phyloP scores from a whole-genome alignment of 2,113 vertebrate species.

The Oreochromis tanganicae region DNA sequence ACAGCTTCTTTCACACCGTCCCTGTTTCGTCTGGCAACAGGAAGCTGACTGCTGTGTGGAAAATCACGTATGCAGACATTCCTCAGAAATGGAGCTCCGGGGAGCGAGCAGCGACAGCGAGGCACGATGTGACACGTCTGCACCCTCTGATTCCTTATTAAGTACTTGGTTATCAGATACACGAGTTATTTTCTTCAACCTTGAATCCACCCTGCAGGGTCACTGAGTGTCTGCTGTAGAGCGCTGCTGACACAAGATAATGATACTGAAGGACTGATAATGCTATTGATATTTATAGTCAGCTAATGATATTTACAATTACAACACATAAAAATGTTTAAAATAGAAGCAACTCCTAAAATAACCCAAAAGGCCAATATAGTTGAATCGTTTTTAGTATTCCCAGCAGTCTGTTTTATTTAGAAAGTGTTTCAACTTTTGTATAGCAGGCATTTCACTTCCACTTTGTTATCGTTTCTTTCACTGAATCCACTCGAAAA shows the following conservation, averaged over 20 bases:
- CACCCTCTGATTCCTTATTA: neutral
- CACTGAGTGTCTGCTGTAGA: neutral
- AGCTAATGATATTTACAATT: neutral
- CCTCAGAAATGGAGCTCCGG: neutral
- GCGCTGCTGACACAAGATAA: neutral
- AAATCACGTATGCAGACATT: constrained; percentile 8
- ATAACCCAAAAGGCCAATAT: neutral
- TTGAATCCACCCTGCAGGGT: neutral
- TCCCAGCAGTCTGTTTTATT: neutral
- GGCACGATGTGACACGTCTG: neutral
- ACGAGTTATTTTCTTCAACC: neutral
- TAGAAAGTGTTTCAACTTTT: neutral
- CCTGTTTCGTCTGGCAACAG: neutral
- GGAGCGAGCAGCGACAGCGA: neutral
- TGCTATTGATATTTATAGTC: neutral
- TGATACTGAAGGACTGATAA: neutral
- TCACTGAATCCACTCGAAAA: neutral
- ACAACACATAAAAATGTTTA: neutral
- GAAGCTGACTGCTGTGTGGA: neutral
- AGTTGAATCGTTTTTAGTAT: neutral
- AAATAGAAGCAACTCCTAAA: neutral
- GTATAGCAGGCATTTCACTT: neutral
- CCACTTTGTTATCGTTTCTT: neutral
- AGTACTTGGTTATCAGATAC: neutral
- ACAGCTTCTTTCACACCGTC: neutral